Percentiles rank a stretch among this genome's conserved stretches.
These are phyloP conservation scores for Malthinus seriepunctatus DNA, from an alignment of 2,888 invertebrate genomes.

Conservation along the genomic window DNA sequence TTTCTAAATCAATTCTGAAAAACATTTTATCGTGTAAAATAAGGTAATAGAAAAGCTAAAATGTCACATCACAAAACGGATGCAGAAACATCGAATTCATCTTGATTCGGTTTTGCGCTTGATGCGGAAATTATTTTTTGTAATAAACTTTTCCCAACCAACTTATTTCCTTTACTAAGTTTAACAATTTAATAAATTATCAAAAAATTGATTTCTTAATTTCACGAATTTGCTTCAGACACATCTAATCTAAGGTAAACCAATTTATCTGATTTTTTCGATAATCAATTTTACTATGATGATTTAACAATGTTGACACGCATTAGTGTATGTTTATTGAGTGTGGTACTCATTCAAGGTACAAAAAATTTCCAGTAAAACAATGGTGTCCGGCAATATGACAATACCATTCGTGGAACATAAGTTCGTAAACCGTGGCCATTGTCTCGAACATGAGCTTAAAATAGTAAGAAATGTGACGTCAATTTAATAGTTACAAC, in stretches of 20 bases:
- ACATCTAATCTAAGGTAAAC: too few species aligned
- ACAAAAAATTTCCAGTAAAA: slow-evolving; percentile 6
- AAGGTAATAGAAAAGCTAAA: too few species aligned
- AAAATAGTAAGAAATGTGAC: slow-evolving; percentile 10
- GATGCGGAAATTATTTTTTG: neutral
- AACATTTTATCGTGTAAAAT: too few species aligned
- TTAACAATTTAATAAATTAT: neutral
- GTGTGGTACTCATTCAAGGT: neutral
- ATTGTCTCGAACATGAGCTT: slow-evolving; percentile 6
- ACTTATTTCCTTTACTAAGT: neutral
- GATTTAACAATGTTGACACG: neutral
- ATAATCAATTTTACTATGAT: neutral
- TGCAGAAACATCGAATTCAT: neutral
- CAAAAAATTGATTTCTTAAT: neutral
- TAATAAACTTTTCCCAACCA: neutral
- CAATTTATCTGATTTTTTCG: too few species aligned
- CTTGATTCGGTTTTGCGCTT: neutral
- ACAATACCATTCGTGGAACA: slow-evolving; percentile 7
- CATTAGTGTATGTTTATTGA: neutral
- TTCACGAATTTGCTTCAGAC: too few species aligned
- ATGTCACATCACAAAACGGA: too few species aligned
- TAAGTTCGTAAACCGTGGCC: slow-evolving; percentile 11
- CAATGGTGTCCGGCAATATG: slow-evolving; percentile 1
- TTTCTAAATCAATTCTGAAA: too few species aligned
- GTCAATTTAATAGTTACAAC: slow-evolving; percentile 6